Base-by-base conservation (phyloP, 2,888 invertebrate species). In the Caenorhabditis japonica region DNA sequence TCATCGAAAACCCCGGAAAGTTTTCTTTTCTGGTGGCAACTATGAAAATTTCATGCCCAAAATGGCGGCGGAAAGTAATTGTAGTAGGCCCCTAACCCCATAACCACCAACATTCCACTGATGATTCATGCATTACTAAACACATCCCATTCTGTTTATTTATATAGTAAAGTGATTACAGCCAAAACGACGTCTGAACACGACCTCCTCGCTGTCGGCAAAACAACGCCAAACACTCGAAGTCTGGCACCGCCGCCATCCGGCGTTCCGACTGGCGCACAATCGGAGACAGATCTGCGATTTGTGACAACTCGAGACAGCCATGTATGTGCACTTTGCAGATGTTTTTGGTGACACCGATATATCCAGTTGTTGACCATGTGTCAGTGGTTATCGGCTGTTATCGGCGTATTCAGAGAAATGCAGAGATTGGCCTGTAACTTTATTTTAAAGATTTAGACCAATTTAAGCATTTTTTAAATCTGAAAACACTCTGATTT, bases 261-360 rank as follows among this genome's bases (percentile, higher is more conserved):
- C 12, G 58, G 60, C 23, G 47, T 64, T 21, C 49, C 60, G 15
- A 62, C 58, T 19, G 53, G 59, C 36, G 64, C 75, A 13, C 49
- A 56, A 25, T 75, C 75, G 4, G 76, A 73, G 44, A 58, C 71
- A 1, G 76, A 76, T 58, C 52, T 76, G 51, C 68, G 76, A 34
- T 62, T 66, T 33, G 73, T 76, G 17, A 76, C 76, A 17, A 66
- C 59, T 12, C 52, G 72, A 27, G 58, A 61, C 30, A 53, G 27
- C 8, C 70, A 68, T 55, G 71, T 76, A 19, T 43, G 64, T 59
- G 21, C 30, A 30, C n/a, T n/a, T n/a, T n/a, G n/a, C n/a, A n/a
- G n/a, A n/a, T n/a, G n/a, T n/a, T n/a, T n/a, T n/a, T n/a, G n/a
- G n/a, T n/a, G n/a, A n/a, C n/a, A n/a, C n/a, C n/a, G n/a, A n/a